Conservation (phyloP, 1,140 invertebrate species). For the Drosophila truncata region DNA sequence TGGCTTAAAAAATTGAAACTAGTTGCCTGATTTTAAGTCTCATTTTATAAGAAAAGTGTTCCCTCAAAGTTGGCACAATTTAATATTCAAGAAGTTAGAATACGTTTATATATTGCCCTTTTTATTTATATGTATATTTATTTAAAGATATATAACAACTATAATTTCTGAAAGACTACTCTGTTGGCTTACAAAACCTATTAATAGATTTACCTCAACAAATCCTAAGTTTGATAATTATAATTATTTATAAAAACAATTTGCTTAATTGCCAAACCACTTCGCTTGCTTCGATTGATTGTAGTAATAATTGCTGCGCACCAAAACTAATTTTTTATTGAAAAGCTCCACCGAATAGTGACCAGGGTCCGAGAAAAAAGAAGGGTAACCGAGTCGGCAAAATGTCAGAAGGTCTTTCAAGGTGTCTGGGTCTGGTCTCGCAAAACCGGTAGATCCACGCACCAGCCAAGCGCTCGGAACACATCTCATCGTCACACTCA, state of each 20-base stretch:
- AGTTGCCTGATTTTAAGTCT: background rate
- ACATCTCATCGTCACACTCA: conserved; percentile 2
- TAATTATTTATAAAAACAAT: conserved; percentile 6
- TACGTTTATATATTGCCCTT: background rate
- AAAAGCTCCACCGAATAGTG: background rate
- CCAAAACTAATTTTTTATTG: background rate
- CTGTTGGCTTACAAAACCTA: background rate
- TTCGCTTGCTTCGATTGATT: background rate
- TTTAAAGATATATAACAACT: background rate
- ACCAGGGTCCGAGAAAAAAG: conserved; percentile 16
- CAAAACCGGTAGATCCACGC: conserved; percentile 64
- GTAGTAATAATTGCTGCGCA: background rate
- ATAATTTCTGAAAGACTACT: background rate
- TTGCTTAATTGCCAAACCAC: background rate
- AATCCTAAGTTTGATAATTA: background rate
- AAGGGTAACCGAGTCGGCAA: conserved; percentile 30
- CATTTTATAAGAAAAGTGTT: background rate
- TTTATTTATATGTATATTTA: background rate
- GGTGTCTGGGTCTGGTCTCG: conserved; percentile 51
- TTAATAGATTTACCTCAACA: background rate
- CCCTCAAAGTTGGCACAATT: background rate
- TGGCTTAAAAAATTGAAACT: background rate
- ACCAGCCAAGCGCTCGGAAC: conserved; percentile 10
- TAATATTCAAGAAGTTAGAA: background rate
- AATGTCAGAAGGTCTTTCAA: conserved; percentile 68